Evolutionary conservation across 1,140 invertebrate genomes (phyloP).

Genomic region (Halesus radiatus): DNA sequence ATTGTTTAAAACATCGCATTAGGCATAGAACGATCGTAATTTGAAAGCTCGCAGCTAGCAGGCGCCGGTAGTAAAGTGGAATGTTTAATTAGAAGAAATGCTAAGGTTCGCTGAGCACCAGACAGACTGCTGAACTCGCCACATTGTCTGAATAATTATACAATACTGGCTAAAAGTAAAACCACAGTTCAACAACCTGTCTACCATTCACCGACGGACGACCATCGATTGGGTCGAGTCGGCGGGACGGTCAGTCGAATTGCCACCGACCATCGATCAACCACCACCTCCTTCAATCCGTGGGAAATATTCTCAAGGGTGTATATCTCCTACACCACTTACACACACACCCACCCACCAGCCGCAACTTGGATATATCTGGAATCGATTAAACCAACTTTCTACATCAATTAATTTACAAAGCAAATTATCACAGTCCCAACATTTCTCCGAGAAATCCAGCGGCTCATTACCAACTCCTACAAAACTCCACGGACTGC

Average conservation of each 20-base stretch:
- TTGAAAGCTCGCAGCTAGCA: neutral
- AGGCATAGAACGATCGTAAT: neutral
- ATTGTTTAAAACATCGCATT: conserved; percentile 4
- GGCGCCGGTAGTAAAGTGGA: conserved; percentile 6
- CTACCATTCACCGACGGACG: neutral
- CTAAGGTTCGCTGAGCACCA: conserved; percentile 17
- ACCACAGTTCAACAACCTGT: conserved; percentile 16
- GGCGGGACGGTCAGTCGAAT: neutral
- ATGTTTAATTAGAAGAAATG: conserved; percentile 22
- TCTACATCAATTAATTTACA: too few relatives aligned
- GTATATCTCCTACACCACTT: too few relatives aligned
- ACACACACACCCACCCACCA: too few relatives aligned
- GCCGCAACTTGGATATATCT: too few relatives aligned
- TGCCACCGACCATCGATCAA: too few relatives aligned
- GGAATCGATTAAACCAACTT: too few relatives aligned
- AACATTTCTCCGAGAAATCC: too few relatives aligned
- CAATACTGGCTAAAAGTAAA: conserved; percentile 16
- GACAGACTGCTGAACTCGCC: conserved; percentile 5
- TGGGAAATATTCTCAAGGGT: too few relatives aligned
- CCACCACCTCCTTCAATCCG: too few relatives aligned
- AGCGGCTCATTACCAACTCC: too few relatives aligned
- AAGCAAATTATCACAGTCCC: too few relatives aligned
- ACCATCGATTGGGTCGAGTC: neutral
- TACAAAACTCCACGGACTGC: neutral
- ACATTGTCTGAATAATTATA: conserved; percentile 16